Percentiles rank a stretch among this genome's conserved stretches.
Conservation (phyloP, 64 coral and sea anemone genomes). For the Exaiptasia diaphana region DNA sequence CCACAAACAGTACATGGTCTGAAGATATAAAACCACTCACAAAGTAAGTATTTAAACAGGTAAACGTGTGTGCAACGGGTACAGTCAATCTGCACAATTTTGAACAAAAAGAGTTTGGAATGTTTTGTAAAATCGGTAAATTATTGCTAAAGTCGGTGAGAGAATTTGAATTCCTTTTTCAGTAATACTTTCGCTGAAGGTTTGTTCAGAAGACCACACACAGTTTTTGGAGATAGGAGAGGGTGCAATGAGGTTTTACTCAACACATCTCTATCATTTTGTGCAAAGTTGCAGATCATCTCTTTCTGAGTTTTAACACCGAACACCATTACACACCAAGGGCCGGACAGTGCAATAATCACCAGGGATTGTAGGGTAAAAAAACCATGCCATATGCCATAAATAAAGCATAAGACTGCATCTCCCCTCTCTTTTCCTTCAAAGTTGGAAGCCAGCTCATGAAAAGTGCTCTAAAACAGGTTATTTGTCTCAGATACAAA, state of each 20-base stretch:
- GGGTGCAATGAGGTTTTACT: too few species aligned
- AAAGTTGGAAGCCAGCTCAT: too few species aligned
- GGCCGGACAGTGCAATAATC: background rate
- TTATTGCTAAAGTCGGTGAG: background rate
- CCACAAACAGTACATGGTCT: background rate
- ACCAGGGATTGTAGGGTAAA: background rate
- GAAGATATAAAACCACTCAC: background rate
- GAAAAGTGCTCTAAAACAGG: too few species aligned
- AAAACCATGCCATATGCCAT: background rate
- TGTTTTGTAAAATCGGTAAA: background rate
- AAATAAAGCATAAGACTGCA: background rate
- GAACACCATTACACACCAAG: background rate
- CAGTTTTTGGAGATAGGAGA: too few species aligned
- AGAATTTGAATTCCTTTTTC: background rate
- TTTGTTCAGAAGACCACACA: background rate
- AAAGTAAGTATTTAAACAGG: background rate
- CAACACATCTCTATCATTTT: too few species aligned
- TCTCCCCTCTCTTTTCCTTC: too few species aligned
- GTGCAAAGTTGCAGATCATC: too few species aligned
- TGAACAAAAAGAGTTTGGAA: background rate
- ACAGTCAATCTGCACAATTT: background rate
- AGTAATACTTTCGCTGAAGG: background rate
- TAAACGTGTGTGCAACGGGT: background rate
- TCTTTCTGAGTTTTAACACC: background rate
- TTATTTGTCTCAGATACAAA: too few species aligned